Base-by-base conservation (phyloP, 2,797 vertebrate species). In the Coregonus suidteri region DNA sequence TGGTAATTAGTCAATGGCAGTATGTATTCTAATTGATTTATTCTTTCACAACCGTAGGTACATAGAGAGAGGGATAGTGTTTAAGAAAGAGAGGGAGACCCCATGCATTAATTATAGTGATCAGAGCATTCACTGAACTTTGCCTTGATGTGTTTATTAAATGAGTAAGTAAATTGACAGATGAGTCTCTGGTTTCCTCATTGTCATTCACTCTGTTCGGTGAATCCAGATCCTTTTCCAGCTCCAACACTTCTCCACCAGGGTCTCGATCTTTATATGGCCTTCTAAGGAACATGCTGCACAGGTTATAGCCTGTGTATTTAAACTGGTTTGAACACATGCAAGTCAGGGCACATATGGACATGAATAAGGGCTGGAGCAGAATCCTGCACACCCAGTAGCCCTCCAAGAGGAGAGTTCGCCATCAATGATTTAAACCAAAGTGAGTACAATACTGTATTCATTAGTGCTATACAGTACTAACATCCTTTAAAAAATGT, bases 111-210 rank as follows among this genome's bases (percentile, higher is more conserved):
- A 96, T 96, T 95, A 95, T 84, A 89, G 90, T 88, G 91, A 95
- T 95, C 94, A 95, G 94, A 94, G 92, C 86, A 88, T 92, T 88
- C 84, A 90, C 90, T 90, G 92, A 91, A 92, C 94, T 93, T 94
- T 94, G 59, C 20, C 59, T 64, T 25, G 93, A 95, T 95, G 92
- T 95, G 93, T 96, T 96, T 95, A 95, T 97, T 96, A 93, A 95
- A 95, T 96, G 95, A 96, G 95, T 91, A 92, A 92, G 91, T 89
- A 94, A 92, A 90, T 87, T 94, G 95, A 93, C 93, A 93, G 91
- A 92, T 91, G 90, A 88, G 88, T 93, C 91, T 92, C 88, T 89
- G 85, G 90, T 83, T 93, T 88, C 91, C 88, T 91, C 84, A 88
- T 84, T 88, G 82, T 85, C 64, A 88, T 85, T 89, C 84, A 90